Percentiles rank a stretch among this genome's conserved stretches.
These are phyloP conservation scores for Decapterus maruadsi DNA, from an alignment of 2,797 vertebrate genomes.

Conservation along the genomic window DNA sequence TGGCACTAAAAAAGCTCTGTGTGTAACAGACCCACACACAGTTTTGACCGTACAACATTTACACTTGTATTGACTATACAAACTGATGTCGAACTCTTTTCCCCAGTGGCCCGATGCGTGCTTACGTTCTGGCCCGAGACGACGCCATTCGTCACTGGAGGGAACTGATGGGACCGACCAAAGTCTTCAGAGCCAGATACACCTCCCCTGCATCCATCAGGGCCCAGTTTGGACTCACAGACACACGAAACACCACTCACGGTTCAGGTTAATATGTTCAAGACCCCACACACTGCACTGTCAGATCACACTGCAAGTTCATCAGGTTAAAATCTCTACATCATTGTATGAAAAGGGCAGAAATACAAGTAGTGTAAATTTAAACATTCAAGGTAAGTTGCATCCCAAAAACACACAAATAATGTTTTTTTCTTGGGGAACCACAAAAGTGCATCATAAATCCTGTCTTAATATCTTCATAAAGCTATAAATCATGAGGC, in stretches of 20 bases:
- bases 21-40: neutral
- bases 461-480: no score
- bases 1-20: neutral
- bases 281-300: neutral
- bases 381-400: neutral
- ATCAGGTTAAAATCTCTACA: neutral
- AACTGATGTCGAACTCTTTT: neutral
- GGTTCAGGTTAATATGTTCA: conserved; percentile 88
- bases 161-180: conserved; percentile 95
- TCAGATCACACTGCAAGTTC: neutral
- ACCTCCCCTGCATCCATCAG: conserved; percentile 88
- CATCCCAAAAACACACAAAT: no score
- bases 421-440: neutral
- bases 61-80: neutral
- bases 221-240: conserved; percentile 92
- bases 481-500: no score
- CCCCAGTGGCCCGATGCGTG: conserved; percentile 93
- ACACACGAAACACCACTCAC: conserved; percentile 96
- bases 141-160: conserved; percentile 93
- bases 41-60: neutral
- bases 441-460: neutral
- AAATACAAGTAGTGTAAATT: neutral
- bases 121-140: conserved; percentile 93
- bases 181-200: conserved; percentile 92
- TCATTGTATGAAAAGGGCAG: neutral